Base-by-base conservation (phyloP, 2,113 vertebrate species). In the Rhineura floridana region DNA sequence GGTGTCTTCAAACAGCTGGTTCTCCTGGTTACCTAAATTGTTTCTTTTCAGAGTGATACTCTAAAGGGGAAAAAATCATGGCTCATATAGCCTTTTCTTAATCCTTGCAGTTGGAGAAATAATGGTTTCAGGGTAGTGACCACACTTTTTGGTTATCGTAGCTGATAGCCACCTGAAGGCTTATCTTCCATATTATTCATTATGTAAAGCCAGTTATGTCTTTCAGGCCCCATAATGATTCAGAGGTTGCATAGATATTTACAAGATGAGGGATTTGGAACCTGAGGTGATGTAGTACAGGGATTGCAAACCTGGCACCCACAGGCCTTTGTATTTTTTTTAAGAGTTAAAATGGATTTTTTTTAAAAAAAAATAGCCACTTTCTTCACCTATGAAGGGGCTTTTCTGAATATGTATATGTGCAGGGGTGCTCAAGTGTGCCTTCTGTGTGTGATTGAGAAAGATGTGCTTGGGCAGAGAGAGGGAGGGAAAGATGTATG, bases 1-100 rank as follows among this genome's bases (percentile, higher is more conserved):
- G 91, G 81, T 85, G 65, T 83, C 55, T 90, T 88, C 75, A 91
- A 93, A 82, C 86, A 90, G 77, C 88, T 93, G 88, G 77, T 78
- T 92, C 59, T 94, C 0, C 1, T 88, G 50, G 59, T 83, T 93
- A 72, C 48, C 46, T 75, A 50, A 82, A 36, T 90, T 90, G 78
- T 50, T 83, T 81, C 44, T 69, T 93, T 91, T 77, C 76, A 90
- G 88, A 90, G 48, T 84, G 78, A 90, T 89, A 83, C 65, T 65
- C 77, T 72, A 48, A 50, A 55, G 62, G 62, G 28, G 2, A 46
- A 72, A 3, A 30, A 19, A 73, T 33, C 15, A 42, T 17, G 69
- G 39, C 36, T 77, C 13, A 46, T n/a, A 30, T 50, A 30, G 12
- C 42, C 44, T 83, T 42, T 19, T 42, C 33, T 82, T 82, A 65